A percentile compares a stretch with the other conserved stretches of the same genome.
Conservation (phyloP, 2,888 invertebrate species). For the Lampropteryx suffumata region DNA sequence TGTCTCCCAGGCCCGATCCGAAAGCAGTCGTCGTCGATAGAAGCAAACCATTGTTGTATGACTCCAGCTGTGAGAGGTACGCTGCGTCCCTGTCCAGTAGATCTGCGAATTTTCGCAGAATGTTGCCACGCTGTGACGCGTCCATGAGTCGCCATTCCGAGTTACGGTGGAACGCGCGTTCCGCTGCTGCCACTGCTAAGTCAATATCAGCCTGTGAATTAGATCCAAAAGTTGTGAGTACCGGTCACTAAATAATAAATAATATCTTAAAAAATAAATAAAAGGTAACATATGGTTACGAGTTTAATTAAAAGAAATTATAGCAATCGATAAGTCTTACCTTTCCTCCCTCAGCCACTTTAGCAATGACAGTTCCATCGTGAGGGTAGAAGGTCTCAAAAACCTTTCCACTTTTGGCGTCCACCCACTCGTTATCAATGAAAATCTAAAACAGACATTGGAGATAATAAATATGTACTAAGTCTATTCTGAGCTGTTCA, state of each 20-base stretch:
- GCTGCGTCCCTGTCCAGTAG: slow-evolving; percentile 88
- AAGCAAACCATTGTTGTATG: slow-evolving; percentile 93
- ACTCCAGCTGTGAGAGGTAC: slow-evolving; percentile 92
- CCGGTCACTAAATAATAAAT: no score
- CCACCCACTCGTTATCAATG: slow-evolving; percentile 78
- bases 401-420: slow-evolving; percentile 90
- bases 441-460: slow-evolving; percentile 46
- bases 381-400: slow-evolving; percentile 87
- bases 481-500: no score
- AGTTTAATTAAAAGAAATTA: no score
- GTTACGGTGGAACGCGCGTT: slow-evolving; percentile 85
- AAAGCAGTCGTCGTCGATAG: slow-evolving; percentile 57
- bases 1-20: slow-evolving; percentile 80
- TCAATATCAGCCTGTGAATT: slow-evolving; percentile 87
- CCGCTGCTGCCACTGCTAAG: slow-evolving; percentile 88
- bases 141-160: slow-evolving; percentile 92
- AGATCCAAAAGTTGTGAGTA: no score
- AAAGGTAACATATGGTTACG: no score
- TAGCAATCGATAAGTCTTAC: slow-evolving; percentile 66
- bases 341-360: slow-evolving; percentile 92
- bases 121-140: slow-evolving; percentile 88
- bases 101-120: slow-evolving; percentile 90
- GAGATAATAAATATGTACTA: no score
- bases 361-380: slow-evolving; percentile 87
- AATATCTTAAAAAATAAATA: no score